These are phyloP conservation scores for Scomber colias DNA, from an alignment of 2,113 vertebrate species.

Conservation along the genomic window DNA sequence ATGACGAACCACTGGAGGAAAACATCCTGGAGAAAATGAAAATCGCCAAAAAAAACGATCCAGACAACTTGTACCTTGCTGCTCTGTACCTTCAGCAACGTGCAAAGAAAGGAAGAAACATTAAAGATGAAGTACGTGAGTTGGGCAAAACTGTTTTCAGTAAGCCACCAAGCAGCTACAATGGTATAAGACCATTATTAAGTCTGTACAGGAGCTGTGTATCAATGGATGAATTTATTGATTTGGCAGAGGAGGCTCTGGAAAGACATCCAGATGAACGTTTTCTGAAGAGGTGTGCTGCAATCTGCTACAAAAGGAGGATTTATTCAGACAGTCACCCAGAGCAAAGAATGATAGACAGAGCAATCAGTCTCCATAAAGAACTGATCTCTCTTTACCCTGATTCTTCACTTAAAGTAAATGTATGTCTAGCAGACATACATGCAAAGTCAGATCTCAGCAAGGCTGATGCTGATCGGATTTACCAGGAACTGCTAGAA, in stretches of 20 bases:
- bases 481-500: constrained; percentile 20
- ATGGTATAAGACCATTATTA: too few relatives aligned
- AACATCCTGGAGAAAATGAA: constrained; percentile 37
- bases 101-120: too few relatives aligned
- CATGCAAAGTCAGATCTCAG: neutral
- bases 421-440: neutral
- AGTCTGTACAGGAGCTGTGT: too few relatives aligned
- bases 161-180: too few relatives aligned
- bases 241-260: too few relatives aligned
- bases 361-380: neutral
- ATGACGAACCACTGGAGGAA: accelerated
- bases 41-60: constrained; percentile 48
- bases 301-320: too few relatives aligned
- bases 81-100: neutral
- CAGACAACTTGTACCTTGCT: constrained; percentile 59
- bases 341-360: neutral
- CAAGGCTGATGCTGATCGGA: neutral
- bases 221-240: too few relatives aligned
- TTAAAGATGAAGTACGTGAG: too few relatives aligned
- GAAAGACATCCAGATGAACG: too few relatives aligned
- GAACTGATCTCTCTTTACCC: too few relatives aligned
- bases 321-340: neutral
- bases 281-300: too few relatives aligned
- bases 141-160: too few relatives aligned
- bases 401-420: neutral